Evolutionary conservation across 1,140 invertebrate genomes (phyloP).

Genomic region (Lysiphlebus fabarum): DNA sequence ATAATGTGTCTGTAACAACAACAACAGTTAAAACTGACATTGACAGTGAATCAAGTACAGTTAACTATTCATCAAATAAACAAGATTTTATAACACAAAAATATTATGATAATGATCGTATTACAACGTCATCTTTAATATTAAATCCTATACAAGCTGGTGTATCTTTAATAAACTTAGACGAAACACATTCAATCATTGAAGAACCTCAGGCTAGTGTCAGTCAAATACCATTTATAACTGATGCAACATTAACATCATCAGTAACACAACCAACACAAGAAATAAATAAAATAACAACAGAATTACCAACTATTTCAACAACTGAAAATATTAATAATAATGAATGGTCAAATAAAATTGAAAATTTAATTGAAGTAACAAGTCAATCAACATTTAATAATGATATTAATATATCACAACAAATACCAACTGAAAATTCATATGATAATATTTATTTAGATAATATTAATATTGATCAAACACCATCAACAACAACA

Average conservation of each 20-base stretch:
- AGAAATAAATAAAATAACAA: too few species aligned
- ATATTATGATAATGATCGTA: slow-evolving; percentile 9
- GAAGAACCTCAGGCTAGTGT: neutral
- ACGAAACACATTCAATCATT: slow-evolving; percentile 32
- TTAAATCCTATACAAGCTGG: slow-evolving; percentile 53
- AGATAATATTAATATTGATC: too few species aligned
- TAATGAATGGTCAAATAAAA: too few species aligned
- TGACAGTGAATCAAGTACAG: slow-evolving; percentile 8
- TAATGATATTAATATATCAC: too few species aligned
- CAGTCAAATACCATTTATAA: too few species aligned
- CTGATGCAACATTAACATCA: too few species aligned
- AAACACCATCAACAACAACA: neutral
- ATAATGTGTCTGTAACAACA: slow-evolving; percentile 9
- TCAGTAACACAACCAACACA: too few species aligned
- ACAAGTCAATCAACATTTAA: too few species aligned
- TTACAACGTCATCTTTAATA: slow-evolving; percentile 38
- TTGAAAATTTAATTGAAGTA: too few species aligned
- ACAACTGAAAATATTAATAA: slow-evolving; percentile 3
- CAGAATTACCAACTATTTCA: neutral
- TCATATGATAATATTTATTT: too few species aligned
- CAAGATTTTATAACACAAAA: slow-evolving; percentile 14
- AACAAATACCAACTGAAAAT: too few species aligned
- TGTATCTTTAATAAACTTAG: slow-evolving; percentile 45
- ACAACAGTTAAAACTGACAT: neutral
- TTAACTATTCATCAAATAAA: neutral